Conservation (phyloP, 2,113 vertebrate species). For the Tichodroma muraria region DNA sequence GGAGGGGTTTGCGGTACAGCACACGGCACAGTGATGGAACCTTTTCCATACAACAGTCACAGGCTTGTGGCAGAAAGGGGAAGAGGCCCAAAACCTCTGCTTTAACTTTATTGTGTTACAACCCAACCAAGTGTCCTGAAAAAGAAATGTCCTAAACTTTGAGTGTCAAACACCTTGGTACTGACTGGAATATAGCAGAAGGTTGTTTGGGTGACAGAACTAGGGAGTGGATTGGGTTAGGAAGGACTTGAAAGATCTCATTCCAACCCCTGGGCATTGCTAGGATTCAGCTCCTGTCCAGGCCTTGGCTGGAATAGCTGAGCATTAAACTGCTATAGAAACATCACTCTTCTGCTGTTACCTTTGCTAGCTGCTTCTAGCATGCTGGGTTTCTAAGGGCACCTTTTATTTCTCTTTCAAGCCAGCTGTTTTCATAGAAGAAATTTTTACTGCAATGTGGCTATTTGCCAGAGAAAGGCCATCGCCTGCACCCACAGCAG, state of each 20-base stretch:
- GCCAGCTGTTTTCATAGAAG: neutral
- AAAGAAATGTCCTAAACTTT: neutral
- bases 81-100: neutral
- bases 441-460: neutral
- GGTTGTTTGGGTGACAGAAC: neutral
- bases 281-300: neutral
- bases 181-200: neutral
- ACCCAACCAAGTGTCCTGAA: neutral
- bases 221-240: neutral
- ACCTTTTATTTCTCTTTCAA: neutral
- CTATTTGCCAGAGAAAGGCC: neutral
- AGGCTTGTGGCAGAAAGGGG: neutral
- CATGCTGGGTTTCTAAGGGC: neutral
- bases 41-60: neutral
- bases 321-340: neutral
- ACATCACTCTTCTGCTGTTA: neutral
- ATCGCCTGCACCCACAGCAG: rapidly evolving
- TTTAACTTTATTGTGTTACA: neutral
- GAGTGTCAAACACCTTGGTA: neutral
- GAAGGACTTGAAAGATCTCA: neutral
- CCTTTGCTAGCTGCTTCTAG: neutral
- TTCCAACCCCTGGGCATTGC: neutral
- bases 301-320: neutral
- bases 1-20: neutral
- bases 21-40: neutral